phyloP scores from a whole-genome alignment of 37 sponge, comb jelly and placozoan species.

The Diacarnus erythraeanus region DNA sequence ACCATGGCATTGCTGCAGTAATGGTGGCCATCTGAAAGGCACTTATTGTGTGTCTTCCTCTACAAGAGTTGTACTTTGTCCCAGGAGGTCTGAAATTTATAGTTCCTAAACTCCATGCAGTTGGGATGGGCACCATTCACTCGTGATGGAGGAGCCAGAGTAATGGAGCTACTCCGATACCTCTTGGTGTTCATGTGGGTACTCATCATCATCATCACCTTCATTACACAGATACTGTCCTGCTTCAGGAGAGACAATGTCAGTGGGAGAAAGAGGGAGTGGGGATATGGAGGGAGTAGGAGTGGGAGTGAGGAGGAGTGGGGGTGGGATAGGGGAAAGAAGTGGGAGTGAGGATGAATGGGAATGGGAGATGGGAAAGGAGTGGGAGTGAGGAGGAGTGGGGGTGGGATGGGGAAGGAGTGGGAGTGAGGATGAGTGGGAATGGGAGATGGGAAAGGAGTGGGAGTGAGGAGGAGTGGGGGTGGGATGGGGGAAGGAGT shows the following conservation, averaged over 20 bases:
- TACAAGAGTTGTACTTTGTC: neutral
- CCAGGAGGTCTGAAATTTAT: no score
- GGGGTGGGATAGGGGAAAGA: neutral
- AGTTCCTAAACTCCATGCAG: constrained; percentile 5
- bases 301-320: neutral
- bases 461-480: no score
- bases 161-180: neutral
- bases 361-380: no score
- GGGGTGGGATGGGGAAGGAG: no score
- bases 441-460: no score
- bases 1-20: neutral
- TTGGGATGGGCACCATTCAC: constrained; percentile 45
- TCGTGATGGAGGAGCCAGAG: neutral
- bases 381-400: no score
- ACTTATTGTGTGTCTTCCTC: neutral
- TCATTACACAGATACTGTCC: constrained; percentile 49
- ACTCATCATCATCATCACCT: constrained; percentile 29
- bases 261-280: neutral
- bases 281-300: neutral
- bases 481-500: no score
- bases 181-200: constrained; percentile 14
- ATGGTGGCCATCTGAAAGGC: no score
- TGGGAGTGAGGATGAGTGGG: no score
- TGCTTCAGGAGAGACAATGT: constrained; percentile 61
- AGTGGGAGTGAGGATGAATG: neutral